Percentiles rank a stretch among this genome's conserved stretches.
Evolutionary conservation across 2,113 vertebrate genomes (phyloP).

Genomic region (Dicaeum eximium): DNA sequence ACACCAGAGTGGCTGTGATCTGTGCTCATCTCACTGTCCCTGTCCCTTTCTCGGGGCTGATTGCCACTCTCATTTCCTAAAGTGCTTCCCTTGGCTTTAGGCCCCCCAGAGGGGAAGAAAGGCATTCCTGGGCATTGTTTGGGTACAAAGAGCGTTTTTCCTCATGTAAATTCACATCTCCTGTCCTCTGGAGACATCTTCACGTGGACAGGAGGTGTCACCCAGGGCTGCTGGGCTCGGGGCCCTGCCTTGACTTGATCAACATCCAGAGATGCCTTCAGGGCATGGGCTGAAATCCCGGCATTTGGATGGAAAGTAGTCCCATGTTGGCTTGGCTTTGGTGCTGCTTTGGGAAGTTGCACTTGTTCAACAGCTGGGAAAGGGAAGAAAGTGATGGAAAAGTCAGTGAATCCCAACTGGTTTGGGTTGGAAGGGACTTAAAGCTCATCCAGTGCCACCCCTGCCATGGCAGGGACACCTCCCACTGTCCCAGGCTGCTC

Average conservation of each 20-base stretch:
- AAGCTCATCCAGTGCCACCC: background rate
- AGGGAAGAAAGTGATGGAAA: background rate
- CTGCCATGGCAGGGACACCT: background rate
- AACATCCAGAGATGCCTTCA: background rate
- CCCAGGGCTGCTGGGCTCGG: background rate
- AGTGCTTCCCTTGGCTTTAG: background rate
- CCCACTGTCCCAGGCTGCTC: fast-evolving
- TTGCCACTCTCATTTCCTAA: background rate
- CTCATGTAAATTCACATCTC: background rate
- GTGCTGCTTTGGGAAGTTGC: background rate
- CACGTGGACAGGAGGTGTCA: fast-evolving
- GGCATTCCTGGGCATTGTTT: background rate
- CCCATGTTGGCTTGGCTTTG: background rate
- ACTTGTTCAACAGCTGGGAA: background rate
- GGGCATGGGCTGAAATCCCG: background rate
- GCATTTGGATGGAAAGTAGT: background rate
- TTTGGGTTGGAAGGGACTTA: background rate
- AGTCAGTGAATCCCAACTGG: background rate
- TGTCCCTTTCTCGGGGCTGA: background rate
- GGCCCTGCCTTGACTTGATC: background rate
- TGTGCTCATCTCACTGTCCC: background rate
- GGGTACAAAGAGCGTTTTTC: background rate
- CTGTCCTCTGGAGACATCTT: background rate
- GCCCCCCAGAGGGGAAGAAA: background rate
- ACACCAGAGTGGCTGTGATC: fast-evolving